Evolutionary conservation across 2,797 vertebrate genomes (phyloP).

Genomic region (Sparus aurata): DNA sequence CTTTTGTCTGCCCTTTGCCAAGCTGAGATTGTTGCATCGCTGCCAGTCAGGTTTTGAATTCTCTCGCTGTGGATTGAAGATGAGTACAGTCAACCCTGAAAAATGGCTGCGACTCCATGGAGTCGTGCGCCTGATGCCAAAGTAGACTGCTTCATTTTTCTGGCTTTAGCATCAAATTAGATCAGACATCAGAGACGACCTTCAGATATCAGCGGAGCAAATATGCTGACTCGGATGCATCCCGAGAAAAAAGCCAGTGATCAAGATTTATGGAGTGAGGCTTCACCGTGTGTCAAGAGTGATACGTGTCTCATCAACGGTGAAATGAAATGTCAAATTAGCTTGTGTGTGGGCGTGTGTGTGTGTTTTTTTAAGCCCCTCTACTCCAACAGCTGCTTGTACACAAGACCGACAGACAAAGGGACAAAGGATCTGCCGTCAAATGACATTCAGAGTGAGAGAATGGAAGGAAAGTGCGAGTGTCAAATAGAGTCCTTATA

Average conservation of each 20-base stretch:
- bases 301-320: constrained; percentile 72
- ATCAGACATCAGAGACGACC: constrained; percentile 77
- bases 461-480: constrained; percentile 29
- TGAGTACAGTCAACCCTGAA: constrained; percentile 56
- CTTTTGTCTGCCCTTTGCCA: constrained; percentile 76
- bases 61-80: constrained; percentile 55
- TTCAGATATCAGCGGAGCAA: constrained; percentile 72
- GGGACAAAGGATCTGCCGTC: constrained; percentile 28
- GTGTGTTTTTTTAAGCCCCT: constrained; percentile 30
- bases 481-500: constrained; percentile 71
- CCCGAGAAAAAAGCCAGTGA: constrained; percentile 64
- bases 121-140: constrained; percentile 49
- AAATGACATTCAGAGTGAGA: constrained; percentile 44
- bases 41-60: constrained; percentile 68
- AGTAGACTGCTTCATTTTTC: constrained; percentile 72
- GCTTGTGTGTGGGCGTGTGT: constrained; percentile 35
- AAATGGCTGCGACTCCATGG: constrained; percentile 47
- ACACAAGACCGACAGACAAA: constrained; percentile 45
- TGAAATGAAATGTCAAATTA: constrained; percentile 77
- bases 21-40: constrained; percentile 55
- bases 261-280: constrained; percentile 78
- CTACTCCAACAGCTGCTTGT: constrained; percentile 51
- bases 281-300: constrained; percentile 58
- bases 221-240: constrained; percentile 70
- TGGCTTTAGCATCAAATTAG: constrained; percentile 76